Evolutionary conservation across 2,797 vertebrate genomes (phyloP).

Genomic region (Coendou prehensilis): DNA sequence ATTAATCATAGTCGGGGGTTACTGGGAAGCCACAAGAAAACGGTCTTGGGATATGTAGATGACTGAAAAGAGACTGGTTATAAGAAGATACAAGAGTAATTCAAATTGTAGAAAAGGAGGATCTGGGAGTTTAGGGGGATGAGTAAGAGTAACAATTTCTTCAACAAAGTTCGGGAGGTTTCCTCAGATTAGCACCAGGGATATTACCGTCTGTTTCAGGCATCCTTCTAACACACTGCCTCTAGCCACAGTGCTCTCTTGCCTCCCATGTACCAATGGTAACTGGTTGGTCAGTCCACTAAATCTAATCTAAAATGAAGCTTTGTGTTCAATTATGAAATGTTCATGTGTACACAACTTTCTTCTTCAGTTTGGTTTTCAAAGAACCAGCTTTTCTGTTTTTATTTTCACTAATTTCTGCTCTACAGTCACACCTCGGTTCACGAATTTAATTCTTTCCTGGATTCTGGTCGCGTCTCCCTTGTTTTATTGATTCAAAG

Average conservation of each 20-base stretch:
- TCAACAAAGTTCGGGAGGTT: not conserved
- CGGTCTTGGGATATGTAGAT: not conserved
- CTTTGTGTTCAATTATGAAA: not conserved
- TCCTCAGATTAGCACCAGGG: not conserved
- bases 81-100: not conserved
- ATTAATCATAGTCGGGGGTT: not conserved
- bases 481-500: not conserved
- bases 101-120: not conserved
- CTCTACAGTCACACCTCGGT: not conserved
- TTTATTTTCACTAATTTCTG: not conserved
- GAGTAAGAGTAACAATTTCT: not conserved
- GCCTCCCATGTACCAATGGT: not conserved
- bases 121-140: not conserved
- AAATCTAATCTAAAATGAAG: not conserved
- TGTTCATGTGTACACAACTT: not conserved
- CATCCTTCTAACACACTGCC: not conserved
- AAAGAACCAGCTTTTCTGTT: not conserved
- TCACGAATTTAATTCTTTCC: not conserved
- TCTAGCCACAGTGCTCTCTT: not conserved
- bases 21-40: constrained; percentile 36
- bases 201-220: not conserved
- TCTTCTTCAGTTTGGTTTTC: constrained; percentile 9
- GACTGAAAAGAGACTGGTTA: constrained; percentile 18
- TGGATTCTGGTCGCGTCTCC: not conserved
- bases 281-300: not conserved